phyloP scores from a whole-genome alignment of 2,797 vertebrate species.

The Xenops minutus region DNA sequence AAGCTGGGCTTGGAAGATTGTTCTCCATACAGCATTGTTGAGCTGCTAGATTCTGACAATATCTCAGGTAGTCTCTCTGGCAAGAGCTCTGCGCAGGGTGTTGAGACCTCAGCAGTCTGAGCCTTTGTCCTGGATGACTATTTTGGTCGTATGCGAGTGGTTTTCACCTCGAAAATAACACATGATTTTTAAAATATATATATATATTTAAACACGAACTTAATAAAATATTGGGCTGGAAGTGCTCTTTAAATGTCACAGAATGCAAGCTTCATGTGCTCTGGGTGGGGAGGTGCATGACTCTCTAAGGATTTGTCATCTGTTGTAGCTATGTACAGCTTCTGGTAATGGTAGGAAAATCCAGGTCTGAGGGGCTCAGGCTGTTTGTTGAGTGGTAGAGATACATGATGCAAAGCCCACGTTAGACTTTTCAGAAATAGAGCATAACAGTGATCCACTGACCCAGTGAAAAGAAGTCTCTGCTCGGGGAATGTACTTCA shows the following conservation, averaged over 20 bases:
- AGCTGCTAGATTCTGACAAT: conserved; percentile 94
- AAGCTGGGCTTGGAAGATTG: conserved; percentile 96
- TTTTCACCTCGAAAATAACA: conserved; percentile 23
- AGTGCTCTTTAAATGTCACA: conserved; percentile 21
- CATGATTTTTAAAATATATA: neutral
- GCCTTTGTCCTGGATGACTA: conserved; percentile 14
- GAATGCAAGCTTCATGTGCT: neutral
- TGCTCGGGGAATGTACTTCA: neutral
- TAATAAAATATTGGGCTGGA: neutral
- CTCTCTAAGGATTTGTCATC: conserved; percentile 12
- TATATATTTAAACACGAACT: conserved; percentile 10
- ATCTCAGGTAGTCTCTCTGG: conserved; percentile 89
- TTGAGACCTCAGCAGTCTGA: conserved; percentile 92
- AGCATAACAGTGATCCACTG: neutral
- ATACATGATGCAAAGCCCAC: neutral
- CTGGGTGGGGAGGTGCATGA: conserved; percentile 12
- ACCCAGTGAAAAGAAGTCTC: neutral
- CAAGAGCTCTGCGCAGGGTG: conserved; percentile 80
- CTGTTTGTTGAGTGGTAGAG: neutral
- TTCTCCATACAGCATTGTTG: conserved; percentile 95
- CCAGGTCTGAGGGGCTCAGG: neutral
- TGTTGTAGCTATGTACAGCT: neutral
- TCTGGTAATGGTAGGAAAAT: neutral
- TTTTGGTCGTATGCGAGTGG: neutral
- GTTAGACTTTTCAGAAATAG: neutral